Percentiles rank a stretch among this genome's conserved stretches.
Conservation (phyloP, 2,888 invertebrate genomes). For the Oscheius sp. region DNA sequence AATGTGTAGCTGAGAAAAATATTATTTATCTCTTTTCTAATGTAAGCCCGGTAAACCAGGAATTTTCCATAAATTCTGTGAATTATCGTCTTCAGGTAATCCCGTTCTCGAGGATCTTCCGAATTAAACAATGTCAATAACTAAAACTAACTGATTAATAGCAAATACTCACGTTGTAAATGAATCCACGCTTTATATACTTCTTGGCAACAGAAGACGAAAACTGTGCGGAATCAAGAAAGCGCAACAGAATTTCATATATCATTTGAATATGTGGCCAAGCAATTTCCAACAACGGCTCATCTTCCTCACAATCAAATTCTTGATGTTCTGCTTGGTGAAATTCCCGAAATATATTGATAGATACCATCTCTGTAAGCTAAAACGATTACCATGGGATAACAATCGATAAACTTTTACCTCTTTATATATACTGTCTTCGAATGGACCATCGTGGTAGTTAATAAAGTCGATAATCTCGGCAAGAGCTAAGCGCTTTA, state of each 20-base stretch:
- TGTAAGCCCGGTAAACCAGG: slow-evolving; percentile 2
- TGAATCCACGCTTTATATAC: slow-evolving; percentile 10
- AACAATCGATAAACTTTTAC: background rate
- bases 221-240: slow-evolving; percentile 9
- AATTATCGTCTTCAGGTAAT: slow-evolving; percentile 18
- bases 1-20: slow-evolving; percentile 15
- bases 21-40: slow-evolving; percentile 25
- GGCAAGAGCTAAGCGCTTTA: slow-evolving; percentile 3
- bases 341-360: slow-evolving; percentile 14
- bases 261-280: slow-evolving; percentile 26
- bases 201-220: slow-evolving; percentile 3
- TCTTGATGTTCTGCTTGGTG: slow-evolving; percentile 5
- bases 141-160: background rate
- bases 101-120: slow-evolving; percentile 28
- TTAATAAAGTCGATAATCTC: slow-evolving; percentile 6
- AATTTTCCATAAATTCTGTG: slow-evolving; percentile 32
- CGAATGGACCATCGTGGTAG: background rate
- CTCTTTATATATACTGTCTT: slow-evolving; percentile 10
- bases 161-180: background rate
- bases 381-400: background rate
- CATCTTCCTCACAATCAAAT: slow-evolving; percentile 20
- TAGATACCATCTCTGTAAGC: background rate
- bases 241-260: slow-evolving; percentile 17
- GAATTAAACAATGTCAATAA: slow-evolving; percentile 15
- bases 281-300: slow-evolving; percentile 21